Base-by-base conservation (phyloP, 2,888 invertebrate species). In the Epistrophe eligans region DNA sequence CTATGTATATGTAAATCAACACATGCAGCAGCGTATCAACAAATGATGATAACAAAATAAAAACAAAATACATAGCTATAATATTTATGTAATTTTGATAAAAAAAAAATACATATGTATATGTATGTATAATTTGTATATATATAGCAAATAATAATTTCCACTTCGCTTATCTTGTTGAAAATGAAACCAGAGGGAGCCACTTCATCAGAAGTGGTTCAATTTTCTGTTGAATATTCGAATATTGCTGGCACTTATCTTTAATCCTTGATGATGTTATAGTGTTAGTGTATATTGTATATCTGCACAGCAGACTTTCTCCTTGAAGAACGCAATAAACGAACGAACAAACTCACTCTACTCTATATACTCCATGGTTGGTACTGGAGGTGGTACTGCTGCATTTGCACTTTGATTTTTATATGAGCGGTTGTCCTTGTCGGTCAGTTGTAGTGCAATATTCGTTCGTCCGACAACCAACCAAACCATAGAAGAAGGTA, bases 161-260 rank as follows among this genome's bases (percentile, higher is more conserved):
- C 77, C 85, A 81, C 81, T 85, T 64, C 35, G 82, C 82, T 82
- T 82, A 85, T 85, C 77, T 82, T 45, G 52, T 71, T 4, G 38
- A 82, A 77, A 71, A 73, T 62, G 32, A 60, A 60, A 48, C 32
- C 32, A 45, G 50, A 13, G 40, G 55, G 43, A 60, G 24, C 38
- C 73, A 52, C 77, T 71, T 48, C 52, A 71, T 43, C 24, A 55
- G 48, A 79, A 79, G 79, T 67, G 84, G 70, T 76, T 79, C 71
- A 76, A 79, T 84, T 84, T 84, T 79, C 40, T 66, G 79, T 71
- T 79, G 77, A 73, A 62, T 67, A 80, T 84, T 84, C 82, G 82
- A 85, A 85, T 82, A 85, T 82, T 77, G 82, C 70, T 85, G 70
- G 70, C 77, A 85, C 85, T 85, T 85, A 85, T 77, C 82, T 77